Evolutionary conservation across 2,797 vertebrate genomes (phyloP).

Genomic region (Phylloscopus collybita): DNA sequence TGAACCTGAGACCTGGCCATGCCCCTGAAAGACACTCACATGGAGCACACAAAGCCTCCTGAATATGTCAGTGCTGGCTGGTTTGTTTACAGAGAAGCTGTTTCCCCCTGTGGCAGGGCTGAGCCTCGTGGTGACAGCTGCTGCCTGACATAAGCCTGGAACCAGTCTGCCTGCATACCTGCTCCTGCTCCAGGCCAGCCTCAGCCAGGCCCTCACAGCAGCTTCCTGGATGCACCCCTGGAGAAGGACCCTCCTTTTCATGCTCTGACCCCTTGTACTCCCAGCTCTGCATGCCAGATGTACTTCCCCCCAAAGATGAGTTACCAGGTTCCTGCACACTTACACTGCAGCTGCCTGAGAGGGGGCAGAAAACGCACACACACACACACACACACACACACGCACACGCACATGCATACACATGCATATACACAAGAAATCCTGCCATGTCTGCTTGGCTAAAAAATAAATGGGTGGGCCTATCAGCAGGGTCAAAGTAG

Average conservation of each 20-base stretch:
- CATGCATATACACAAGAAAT: neutral
- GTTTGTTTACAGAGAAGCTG: conserved; percentile 15
- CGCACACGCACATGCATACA: neutral
- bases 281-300: neutral
- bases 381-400: neutral
- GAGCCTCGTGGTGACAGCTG: fast-evolving
- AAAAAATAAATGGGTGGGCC: neutral
- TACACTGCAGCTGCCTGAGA: neutral
- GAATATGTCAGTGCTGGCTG: neutral
- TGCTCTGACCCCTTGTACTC: neutral
- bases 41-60: neutral
- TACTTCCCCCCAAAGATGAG: neutral
- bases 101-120: neutral
- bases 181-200: neutral
- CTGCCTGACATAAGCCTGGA: neutral
- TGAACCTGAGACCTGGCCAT: neutral
- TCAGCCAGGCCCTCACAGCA: neutral
- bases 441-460: neutral
- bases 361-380: neutral
- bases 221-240: neutral
- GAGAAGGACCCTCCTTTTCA: neutral
- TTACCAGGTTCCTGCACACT: neutral
- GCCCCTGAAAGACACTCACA: neutral
- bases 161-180: conserved; percentile 48
- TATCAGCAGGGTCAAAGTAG: neutral